phyloP scores from a whole-genome alignment of 2,113 vertebrate species.

The Thamnaconus septentrionalis region DNA sequence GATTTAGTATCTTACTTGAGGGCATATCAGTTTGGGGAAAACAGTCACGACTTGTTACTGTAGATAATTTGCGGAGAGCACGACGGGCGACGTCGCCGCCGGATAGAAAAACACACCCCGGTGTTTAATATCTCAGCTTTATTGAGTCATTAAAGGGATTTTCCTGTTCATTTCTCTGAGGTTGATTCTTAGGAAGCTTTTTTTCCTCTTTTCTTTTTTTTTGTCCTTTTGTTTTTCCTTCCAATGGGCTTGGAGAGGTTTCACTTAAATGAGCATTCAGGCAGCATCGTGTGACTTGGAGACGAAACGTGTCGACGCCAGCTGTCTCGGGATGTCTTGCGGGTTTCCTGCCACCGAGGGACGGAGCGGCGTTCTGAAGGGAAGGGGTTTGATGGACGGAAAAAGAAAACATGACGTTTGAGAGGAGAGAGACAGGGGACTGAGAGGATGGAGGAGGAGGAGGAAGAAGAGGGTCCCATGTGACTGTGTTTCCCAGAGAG shows the following conservation, averaged over 20 bases:
- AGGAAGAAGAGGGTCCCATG: constrained; percentile 24
- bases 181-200: too few species aligned
- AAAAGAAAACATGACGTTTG: constrained; percentile 10
- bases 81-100: too few species aligned
- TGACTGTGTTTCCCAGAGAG: too few species aligned
- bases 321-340: constrained; percentile 16
- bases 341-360: constrained; percentile 23
- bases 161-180: not conserved
- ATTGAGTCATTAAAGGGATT: not conserved
- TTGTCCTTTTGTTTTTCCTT: not conserved
- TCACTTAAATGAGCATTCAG: constrained; percentile 8
- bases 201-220: too few species aligned
- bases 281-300: not conserved
- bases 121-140: not conserved
- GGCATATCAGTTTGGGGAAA: not conserved
- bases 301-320: constrained; percentile 8
- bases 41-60: not conserved
- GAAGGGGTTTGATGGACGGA: constrained; percentile 6
- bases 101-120: too few species aligned
- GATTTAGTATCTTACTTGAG: not conserved
- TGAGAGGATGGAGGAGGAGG: constrained; percentile 19
- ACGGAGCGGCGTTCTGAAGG: constrained; percentile 2
- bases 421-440: constrained; percentile 17
- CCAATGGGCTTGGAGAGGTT: not conserved
- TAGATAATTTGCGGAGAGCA: not conserved